Percentiles rank a stretch among this genome's conserved stretches.
Conservation (phyloP, 30 jellyfish, hydroid and myxozoan genomes). For the Aurelia aurita complex sp. Pacific region DNA sequence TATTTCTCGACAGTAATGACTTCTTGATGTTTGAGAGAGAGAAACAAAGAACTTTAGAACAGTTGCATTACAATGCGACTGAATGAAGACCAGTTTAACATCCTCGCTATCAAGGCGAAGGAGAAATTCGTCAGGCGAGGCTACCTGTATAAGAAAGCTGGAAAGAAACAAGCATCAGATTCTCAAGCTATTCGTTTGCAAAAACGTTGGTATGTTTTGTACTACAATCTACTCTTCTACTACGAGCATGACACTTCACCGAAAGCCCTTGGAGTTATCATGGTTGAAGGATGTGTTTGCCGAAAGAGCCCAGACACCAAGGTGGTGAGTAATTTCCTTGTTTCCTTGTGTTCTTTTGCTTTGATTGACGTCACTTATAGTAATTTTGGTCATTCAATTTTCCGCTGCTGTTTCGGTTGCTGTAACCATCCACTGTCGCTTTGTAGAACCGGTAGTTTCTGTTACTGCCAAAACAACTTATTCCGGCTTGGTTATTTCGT, state of each 20-base stretch:
- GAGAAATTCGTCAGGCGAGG: constrained; percentile 68
- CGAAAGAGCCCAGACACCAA: constrained; percentile 40
- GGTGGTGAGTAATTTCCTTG: constrained; percentile 40
- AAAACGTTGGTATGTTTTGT: constrained; percentile 80
- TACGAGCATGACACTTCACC: constrained; percentile 69
- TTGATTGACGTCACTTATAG: not conserved
- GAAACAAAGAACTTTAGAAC: not conserved
- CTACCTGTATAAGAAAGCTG: constrained; percentile 75
- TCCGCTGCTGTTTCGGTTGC: too few species aligned
- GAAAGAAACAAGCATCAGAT: constrained; percentile 66
- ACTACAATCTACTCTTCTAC: constrained; percentile 82
- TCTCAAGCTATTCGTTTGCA: constrained; percentile 87
- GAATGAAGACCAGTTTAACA: constrained; percentile 72
- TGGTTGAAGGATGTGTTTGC: constrained; percentile 76
- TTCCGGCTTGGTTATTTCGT: too few species aligned
- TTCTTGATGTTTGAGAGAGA: constrained; percentile 2
- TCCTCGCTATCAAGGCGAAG: constrained; percentile 79
- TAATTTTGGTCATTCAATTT: too few species aligned
- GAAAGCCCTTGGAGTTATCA: constrained; percentile 88
- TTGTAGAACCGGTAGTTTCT: too few species aligned
- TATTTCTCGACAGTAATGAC: not conserved
- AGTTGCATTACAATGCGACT: constrained; percentile 47
- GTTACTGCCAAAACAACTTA: too few species aligned
- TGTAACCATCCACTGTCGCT: too few species aligned
- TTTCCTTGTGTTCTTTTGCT: not conserved